Conservation (phyloP, 2,888 invertebrate genomes). For the Pachliopta kotzebuea region DNA sequence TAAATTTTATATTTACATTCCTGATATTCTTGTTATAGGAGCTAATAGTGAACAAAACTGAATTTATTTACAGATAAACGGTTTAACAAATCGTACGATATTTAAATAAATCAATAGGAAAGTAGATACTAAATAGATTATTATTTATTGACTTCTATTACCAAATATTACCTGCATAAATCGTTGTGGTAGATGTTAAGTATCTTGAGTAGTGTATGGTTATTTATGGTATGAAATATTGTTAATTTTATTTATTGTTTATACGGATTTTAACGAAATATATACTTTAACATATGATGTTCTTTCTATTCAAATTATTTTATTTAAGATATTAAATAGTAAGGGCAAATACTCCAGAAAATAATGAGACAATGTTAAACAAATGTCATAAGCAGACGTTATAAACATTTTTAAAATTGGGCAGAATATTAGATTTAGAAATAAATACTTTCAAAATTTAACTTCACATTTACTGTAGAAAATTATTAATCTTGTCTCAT, state of each 20-base stretch:
- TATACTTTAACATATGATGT: constrained; percentile 20
- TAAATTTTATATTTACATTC: neutral
- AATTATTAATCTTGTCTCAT: no score
- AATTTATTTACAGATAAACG: neutral
- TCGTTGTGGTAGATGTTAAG: constrained; percentile 4
- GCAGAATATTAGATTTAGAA: no score
- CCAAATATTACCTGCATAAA: constrained; percentile 18
- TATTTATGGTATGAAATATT: constrained; percentile 11
- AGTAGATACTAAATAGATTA: constrained; percentile 10
- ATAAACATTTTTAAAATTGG: no score
- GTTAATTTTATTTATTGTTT: constrained; percentile 17
- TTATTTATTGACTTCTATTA: constrained; percentile 10
- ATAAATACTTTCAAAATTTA: no score
- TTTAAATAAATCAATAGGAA: neutral
- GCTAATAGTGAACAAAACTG: neutral
- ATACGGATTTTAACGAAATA: constrained; percentile 8
- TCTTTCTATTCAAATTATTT: constrained; percentile 32
- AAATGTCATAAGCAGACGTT: no score
- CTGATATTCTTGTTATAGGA: neutral
- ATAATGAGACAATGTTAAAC: no score
- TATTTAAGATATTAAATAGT: no score
- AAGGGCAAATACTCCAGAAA: no score
- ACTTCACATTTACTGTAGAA: no score
- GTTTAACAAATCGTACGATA: neutral
- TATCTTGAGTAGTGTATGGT: constrained; percentile 4